These are phyloP conservation scores for Pteromalus puparum DNA, from an alignment of 1,140 invertebrate species.

Conservation along the genomic window DNA sequence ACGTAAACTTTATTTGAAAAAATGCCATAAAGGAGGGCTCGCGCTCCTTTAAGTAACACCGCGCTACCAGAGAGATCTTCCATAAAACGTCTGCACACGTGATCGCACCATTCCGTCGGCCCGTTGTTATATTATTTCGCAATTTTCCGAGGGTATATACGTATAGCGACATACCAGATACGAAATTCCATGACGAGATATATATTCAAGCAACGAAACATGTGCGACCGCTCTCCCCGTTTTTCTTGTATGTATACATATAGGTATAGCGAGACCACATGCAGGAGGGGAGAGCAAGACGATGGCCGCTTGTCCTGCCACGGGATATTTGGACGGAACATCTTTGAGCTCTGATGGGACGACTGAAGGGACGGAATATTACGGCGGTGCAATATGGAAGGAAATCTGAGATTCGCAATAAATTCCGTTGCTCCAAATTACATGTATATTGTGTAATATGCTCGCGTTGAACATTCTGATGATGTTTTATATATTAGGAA, in stretches of 20 bases:
- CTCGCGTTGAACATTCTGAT: too few relatives aligned
- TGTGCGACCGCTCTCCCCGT: not conserved
- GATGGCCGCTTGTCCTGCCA: not conserved
- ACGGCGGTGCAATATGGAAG: not conserved
- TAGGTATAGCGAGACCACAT: not conserved
- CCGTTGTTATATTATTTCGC: slow-evolving; percentile 2
- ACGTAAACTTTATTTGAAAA: slow-evolving; percentile 13
- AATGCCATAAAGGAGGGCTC: not conserved
- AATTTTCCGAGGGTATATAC: not conserved
- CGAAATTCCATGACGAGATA: slow-evolving; percentile 1
- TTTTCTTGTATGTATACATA: not conserved
- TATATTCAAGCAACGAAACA: slow-evolving; percentile 8
- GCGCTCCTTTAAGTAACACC: not conserved
- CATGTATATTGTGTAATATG: not conserved
- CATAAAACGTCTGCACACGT: slow-evolving; percentile 13
- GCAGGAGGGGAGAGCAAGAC: not conserved
- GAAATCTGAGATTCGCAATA: not conserved
- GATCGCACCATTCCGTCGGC: not conserved
- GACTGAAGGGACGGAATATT: not conserved
- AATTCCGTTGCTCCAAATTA: not conserved
- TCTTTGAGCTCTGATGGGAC: not conserved
- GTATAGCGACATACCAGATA: not conserved
- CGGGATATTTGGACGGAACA: not conserved
- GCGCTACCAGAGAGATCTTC: not conserved
- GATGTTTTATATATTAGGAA: too few relatives aligned